Evolutionary conservation across 2,888 invertebrate species (phyloP).

Genomic region (Polydrusus pterygomalis): DNA sequence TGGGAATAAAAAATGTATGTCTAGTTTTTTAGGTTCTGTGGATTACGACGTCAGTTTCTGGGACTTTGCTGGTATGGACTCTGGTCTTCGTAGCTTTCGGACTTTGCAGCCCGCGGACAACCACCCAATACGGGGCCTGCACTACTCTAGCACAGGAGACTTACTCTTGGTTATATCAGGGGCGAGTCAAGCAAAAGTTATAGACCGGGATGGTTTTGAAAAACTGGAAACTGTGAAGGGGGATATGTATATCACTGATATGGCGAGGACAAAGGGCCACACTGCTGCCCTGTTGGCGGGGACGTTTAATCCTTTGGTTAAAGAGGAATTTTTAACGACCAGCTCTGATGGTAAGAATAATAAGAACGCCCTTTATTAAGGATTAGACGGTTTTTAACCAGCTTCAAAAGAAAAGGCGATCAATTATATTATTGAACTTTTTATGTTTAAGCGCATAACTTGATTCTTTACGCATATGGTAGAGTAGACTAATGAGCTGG

Average conservation of each 20-base stretch:
- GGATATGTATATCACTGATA: conserved; percentile 90
- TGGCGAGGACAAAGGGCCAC: conserved; percentile 94
- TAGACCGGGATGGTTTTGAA: conserved; percentile 92
- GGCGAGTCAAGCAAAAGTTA: conserved; percentile 92
- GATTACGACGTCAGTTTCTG: conserved; percentile 98
- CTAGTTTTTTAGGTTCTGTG: conserved; percentile 81
- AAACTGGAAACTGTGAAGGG: conserved; percentile 93
- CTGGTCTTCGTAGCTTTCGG: conserved; percentile 91
- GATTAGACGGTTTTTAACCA: too few species aligned
- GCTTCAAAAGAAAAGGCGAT: too few species aligned
- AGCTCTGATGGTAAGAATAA: conserved; percentile 91
- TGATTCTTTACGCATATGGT: too few species aligned
- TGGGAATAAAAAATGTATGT: background rate
- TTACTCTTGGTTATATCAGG: conserved; percentile 94
- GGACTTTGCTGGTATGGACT: conserved; percentile 99
- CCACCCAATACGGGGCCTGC: conserved; percentile 91
- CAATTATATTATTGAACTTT: too few species aligned
- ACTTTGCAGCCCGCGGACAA: conserved; percentile 96
- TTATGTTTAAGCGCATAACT: too few species aligned
- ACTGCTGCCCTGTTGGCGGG: conserved; percentile 92
- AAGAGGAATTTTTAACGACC: conserved; percentile 95
- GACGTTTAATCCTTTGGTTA: conserved; percentile 83
- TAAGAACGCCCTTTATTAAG: too few species aligned
- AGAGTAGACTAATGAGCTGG: too few species aligned
- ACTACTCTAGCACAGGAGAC: conserved; percentile 97